phyloP scores from a whole-genome alignment of 2,797 vertebrate species.

The Acanthurus leucopareius region DNA sequence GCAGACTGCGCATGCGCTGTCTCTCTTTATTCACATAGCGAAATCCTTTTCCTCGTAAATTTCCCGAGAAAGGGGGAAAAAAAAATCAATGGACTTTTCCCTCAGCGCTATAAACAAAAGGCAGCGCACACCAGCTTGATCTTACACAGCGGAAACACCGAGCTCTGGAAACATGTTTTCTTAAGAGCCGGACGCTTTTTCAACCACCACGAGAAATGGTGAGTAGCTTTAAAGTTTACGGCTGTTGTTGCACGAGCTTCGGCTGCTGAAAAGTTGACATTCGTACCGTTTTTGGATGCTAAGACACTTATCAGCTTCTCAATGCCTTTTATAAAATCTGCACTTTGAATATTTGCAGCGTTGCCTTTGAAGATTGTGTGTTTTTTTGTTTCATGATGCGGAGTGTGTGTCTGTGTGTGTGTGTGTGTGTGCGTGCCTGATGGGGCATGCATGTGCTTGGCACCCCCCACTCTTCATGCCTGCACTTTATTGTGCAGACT shows the following conservation, averaged over 20 bases:
- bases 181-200: slow-evolving; percentile 41
- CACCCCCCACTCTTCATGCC: slow-evolving; percentile 51
- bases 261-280: slow-evolving; percentile 19
- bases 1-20: slow-evolving; percentile 75
- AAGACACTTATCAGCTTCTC: rapidly evolving
- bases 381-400: slow-evolving; percentile 19
- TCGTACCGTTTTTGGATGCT: background rate
- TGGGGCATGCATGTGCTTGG: slow-evolving; percentile 74
- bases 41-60: slow-evolving; percentile 72
- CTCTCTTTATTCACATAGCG: slow-evolving; percentile 45
- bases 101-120: background rate
- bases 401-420: slow-evolving; percentile 5
- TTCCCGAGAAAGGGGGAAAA: slow-evolving; percentile 59
- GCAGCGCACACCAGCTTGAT: background rate
- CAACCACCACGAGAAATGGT: slow-evolving; percentile 78
- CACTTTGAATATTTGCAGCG: background rate
- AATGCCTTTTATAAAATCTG: background rate
- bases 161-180: slow-evolving; percentile 17
- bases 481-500: slow-evolving; percentile 43
- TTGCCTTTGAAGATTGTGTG: background rate
- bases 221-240: slow-evolving; percentile 75
- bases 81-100: slow-evolving; percentile 34
- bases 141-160: background rate
- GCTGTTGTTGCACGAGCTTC: slow-evolving; percentile 46
- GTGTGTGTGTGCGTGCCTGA: slow-evolving; percentile 37